These are phyloP conservation scores for Linepithema humile DNA, from an alignment of 1,140 invertebrate genomes.

Conservation along the genomic window DNA sequence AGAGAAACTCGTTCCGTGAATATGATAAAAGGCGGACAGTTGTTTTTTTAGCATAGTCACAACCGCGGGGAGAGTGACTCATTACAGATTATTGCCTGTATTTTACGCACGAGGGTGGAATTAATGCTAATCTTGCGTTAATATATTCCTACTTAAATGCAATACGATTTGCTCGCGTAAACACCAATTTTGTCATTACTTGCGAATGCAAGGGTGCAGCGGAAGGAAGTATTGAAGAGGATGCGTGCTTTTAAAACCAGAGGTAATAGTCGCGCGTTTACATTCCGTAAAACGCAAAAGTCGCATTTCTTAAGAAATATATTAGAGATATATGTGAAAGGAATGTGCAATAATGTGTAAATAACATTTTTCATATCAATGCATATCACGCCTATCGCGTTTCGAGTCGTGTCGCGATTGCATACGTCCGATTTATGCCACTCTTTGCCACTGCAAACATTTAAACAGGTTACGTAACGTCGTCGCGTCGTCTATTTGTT, in stretches of 20 bases:
- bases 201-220: too few relatives aligned
- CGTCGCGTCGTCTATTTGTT: constrained; percentile 4
- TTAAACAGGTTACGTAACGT: constrained; percentile 3
- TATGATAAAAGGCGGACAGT: constrained; percentile 42
- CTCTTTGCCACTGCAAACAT: background rate
- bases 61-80: constrained; percentile 30
- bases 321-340: background rate
- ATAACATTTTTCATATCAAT: background rate
- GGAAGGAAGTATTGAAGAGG: too few relatives aligned
- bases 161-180: background rate
- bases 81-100: background rate
- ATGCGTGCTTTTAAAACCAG: too few relatives aligned
- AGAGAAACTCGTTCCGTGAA: constrained; percentile 46
- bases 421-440: background rate
- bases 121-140: constrained; percentile 15
- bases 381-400: background rate
- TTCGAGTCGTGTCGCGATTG: background rate
- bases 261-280: background rate
- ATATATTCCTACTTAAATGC: background rate
- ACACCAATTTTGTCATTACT: background rate
- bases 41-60: background rate
- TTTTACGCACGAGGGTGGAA: constrained; percentile 12
- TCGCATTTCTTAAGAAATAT: background rate
- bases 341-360: background rate
- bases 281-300: too few relatives aligned